These are phyloP conservation scores for Drosophila fulvimacula DNA, from an alignment of 2,888 invertebrate genomes.

Conservation along the genomic window DNA sequence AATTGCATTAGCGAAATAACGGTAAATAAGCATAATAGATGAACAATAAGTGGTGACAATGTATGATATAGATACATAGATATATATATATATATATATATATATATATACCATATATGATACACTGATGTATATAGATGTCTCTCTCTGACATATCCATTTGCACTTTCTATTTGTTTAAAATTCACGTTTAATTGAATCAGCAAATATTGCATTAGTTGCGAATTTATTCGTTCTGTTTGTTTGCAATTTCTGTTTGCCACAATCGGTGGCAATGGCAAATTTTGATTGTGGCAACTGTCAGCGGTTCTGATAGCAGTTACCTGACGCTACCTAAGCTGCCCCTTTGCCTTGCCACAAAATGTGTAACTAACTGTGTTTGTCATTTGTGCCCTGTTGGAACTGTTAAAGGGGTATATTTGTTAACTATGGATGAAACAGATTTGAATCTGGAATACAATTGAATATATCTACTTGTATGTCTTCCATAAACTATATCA, in stretches of 20 bases:
- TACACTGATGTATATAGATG: not conserved
- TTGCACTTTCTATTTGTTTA: not conserved
- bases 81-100: not conserved
- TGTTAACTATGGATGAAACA: not conserved
- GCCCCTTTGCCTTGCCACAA: not conserved
- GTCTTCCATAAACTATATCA: too few relatives aligned
- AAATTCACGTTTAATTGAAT: slow-evolving; percentile 2
- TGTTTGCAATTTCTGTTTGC: slow-evolving; percentile 7
- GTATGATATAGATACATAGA: not conserved
- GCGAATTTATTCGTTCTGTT: not conserved
- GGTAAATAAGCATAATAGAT: not conserved
- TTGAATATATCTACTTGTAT: not conserved
- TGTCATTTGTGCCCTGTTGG: not conserved
- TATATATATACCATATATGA: not conserved
- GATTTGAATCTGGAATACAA: not conserved
- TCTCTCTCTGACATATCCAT: not conserved
- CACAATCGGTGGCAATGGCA: slow-evolving; percentile 9
- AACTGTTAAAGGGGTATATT: not conserved
- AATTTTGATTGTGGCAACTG: slow-evolving; percentile 3
- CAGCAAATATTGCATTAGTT: slow-evolving; percentile 8
- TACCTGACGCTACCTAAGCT: slow-evolving; percentile 4
- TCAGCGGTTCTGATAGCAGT: slow-evolving; percentile 2
- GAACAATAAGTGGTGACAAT: not conserved
- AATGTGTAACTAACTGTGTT: slow-evolving; percentile 22
- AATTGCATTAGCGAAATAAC: not conserved